Base-by-base conservation (phyloP, 1,140 invertebrate species). In the Hydropsyche tenuis region DNA sequence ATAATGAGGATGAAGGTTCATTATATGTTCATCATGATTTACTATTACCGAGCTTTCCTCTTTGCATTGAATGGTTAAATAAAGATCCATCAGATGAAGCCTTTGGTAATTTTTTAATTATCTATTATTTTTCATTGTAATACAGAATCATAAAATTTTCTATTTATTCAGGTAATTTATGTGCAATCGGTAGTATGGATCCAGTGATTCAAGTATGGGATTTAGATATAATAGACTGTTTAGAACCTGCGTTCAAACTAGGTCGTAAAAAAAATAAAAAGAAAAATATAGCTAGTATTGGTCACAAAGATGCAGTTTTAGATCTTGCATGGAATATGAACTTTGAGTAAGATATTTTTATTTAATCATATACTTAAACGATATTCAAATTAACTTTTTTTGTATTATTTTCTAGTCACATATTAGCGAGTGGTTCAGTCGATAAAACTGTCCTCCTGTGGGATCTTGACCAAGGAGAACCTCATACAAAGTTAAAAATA, bases 11-110 rank as follows among this genome's bases (percentile, higher is more conserved):
- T 30, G 93, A 95, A 80, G 91, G 89, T 45, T 94, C 94, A 18
- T 89, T 97, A 65, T 99, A 97, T 82, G 91, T 96, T 9, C 96
- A 98, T 81, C 96, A 98, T 84, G 96, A 98, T 81, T 90, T 96
- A 60, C 82, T 96, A 12, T 83, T 98, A 60, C 91, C 95, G 2
- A 90, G 93, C 53, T 94, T 95, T 81, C 96, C 96, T 4, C 83
- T 98, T 6, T 95, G 94, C 79, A 88, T 98, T 25, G 96, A 98
- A 83, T 98, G 96, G 94, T 82, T 98, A 42, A 91, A 93, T 81
- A 95, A 91, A 85, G 92, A 96, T 82, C 89, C 92, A 37, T 82
- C 82, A 75, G 89, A 88, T 81, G 84, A 83, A 73, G 85, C 86
- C 73, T 86, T 88, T 83, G 89, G 90, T 83, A 81, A 60, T 80